phyloP scores from a whole-genome alignment of 1,140 invertebrate species.

The Phocides pigmalion region DNA sequence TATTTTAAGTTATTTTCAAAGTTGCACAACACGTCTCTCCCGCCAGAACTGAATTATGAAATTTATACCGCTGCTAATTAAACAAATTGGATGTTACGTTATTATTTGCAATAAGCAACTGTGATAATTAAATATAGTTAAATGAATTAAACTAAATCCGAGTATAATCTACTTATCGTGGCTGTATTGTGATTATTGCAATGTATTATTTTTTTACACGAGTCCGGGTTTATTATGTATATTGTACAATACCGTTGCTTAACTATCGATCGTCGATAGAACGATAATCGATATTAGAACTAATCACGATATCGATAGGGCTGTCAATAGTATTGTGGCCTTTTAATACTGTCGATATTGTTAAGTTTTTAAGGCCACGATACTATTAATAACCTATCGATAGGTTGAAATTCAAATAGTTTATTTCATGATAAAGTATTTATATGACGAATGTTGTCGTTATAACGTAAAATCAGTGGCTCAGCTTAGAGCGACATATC shows the following conservation, averaged over 20 bases:
- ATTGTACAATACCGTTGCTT: conserved; percentile 10
- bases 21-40: conserved; percentile 25
- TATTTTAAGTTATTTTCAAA: conserved; percentile 32
- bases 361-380: no score
- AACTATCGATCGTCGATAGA: no score
- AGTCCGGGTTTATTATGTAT: conserved; percentile 20
- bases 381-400: no score
- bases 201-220: conserved; percentile 39
- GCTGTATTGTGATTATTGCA: conserved; percentile 42
- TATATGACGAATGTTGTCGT: no score
- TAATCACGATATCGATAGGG: no score
- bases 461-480: no score
- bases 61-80: conserved; percentile 21
- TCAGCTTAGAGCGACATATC: no score
- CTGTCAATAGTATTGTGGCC: no score
- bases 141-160: conserved; percentile 46
- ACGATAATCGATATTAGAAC: no score
- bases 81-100: conserved; percentile 28
- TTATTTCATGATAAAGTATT: no score
- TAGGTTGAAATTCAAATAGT: no score
- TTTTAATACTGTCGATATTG: no score
- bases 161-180: conserved; percentile 49
- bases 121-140: conserved; percentile 60
- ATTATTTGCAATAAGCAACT: conserved; percentile 58
- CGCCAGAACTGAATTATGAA: conserved; percentile 22